Base-by-base conservation (phyloP, 2,888 invertebrate species). In the Drosophila subquinaria region DNA sequence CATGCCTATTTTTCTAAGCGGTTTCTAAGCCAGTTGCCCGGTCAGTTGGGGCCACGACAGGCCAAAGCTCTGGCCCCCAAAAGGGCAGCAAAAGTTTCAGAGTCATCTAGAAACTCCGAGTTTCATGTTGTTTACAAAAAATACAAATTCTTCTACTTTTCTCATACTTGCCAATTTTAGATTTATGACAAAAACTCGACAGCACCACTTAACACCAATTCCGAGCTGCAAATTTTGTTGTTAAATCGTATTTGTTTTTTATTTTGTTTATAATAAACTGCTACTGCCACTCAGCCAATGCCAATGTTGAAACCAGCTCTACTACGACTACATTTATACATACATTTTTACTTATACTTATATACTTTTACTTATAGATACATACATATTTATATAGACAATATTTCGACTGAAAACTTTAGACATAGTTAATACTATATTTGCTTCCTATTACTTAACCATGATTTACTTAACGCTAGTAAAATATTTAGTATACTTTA, bases 41-140 rank as follows among this genome's bases (percentile, higher is more conserved):
- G 69, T 33, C 61, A 71, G 69, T 51, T 79, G 59, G 76, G 83
- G 85, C 82, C 79, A 74, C 70, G 88, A 50, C 68, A 75, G 79
- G 65, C 62, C 71, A 71, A 30, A 63, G 63, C 42, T 55, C 13
- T 45, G 59, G 48, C 67, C 43, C 40, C 73, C 60, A 56, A 79
- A 74, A 82, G 78, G 76, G 69, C 74, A 77, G 43, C 48, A 50
- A 68, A 61, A 43, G 71, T 67, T 62, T 71, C 69, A 70, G 66
- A 62, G 62, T 66, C 68, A 66, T 61, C 38, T 17, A 65, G 56
- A 42, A 38, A 64, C 65, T 56, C 61, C 47, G 35, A 64, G 65
- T 48, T 69, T 45, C 15, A 35, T 52, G 15, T 57, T 30, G 23
- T 33, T 23, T 33, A 17, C 27, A 17, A 23, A 33, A 5, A 45